Conservation (phyloP, 2,797 vertebrate genomes). For the Coccyzus lansbergi region DNA sequence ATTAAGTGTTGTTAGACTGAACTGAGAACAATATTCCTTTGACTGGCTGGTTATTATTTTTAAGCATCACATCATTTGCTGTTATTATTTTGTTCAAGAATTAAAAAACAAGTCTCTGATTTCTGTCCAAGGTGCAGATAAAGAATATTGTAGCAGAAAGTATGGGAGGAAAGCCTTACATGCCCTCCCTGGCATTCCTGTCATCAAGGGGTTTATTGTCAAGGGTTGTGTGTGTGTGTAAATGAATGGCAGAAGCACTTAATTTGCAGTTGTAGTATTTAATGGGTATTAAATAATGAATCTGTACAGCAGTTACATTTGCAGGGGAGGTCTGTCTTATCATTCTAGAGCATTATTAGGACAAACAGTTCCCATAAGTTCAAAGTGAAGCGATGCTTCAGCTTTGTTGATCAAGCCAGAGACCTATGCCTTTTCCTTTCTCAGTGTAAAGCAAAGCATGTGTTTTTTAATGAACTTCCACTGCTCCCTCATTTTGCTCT, state of each 20-base stretch:
- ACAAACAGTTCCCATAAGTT: background rate
- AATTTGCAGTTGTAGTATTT: background rate
- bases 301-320: background rate
- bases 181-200: background rate
- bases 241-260: background rate
- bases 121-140: conserved; percentile 16
- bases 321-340: background rate
- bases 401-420: background rate
- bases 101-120: conserved; percentile 13
- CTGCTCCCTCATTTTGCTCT: background rate
- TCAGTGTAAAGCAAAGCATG: background rate
- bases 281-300: background rate
- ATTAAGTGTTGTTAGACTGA: background rate
- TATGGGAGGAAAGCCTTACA: background rate
- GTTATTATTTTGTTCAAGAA: conserved; percentile 6
- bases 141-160: background rate
- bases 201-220: background rate
- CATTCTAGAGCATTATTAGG: background rate
- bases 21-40: conserved; percentile 19
- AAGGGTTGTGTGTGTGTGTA: background rate
- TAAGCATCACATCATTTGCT: background rate
- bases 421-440: background rate
- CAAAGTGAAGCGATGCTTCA: conserved; percentile 5
- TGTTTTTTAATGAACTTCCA: background rate
- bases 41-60: conserved; percentile 7